Percentiles rank a stretch among this genome's conserved stretches.
These are phyloP conservation scores for Epirrita christyi DNA, from an alignment of 2,888 invertebrate genomes.

Conservation along the genomic window DNA sequence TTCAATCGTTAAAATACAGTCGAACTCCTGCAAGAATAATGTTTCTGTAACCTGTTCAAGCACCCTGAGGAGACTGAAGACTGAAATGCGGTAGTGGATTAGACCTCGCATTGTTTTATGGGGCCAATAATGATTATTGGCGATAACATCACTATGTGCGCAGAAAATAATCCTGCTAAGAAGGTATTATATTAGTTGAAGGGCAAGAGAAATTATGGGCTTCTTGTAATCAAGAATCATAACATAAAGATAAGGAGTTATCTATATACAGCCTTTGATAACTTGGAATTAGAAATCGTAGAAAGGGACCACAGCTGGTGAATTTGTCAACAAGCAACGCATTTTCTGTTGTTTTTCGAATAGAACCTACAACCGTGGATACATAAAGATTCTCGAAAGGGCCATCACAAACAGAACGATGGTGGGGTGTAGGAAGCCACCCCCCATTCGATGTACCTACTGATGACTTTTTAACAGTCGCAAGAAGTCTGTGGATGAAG, in stretches of 20 bases:
- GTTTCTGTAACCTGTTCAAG: background rate
- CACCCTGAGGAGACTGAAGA: constrained; percentile 2
- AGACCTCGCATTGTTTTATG: background rate
- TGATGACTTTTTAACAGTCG: too few relatives aligned
- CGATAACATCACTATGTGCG: constrained; percentile 5
- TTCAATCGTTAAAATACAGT: background rate
- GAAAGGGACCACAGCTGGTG: too few relatives aligned
- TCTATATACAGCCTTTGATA: background rate
- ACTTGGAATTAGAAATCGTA: background rate
- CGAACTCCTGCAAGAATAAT: background rate
- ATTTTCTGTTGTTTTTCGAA: too few relatives aligned
- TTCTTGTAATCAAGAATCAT: background rate
- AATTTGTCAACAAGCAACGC: too few relatives aligned
- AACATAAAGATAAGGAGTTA: background rate
- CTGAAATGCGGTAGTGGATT: background rate
- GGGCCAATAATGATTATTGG: constrained; percentile 16
- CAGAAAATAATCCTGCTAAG: background rate
- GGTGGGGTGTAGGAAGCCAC: too few relatives aligned
- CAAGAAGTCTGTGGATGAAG: too few relatives aligned
- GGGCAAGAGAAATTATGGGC: background rate
- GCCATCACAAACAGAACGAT: too few relatives aligned
- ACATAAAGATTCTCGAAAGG: too few relatives aligned
- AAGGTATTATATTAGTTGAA: background rate
- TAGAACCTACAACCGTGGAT: too few relatives aligned
- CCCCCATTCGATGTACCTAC: too few relatives aligned